These are phyloP conservation scores for Nasua narica DNA, from an alignment of 2,797 vertebrate genomes.

Conservation along the genomic window DNA sequence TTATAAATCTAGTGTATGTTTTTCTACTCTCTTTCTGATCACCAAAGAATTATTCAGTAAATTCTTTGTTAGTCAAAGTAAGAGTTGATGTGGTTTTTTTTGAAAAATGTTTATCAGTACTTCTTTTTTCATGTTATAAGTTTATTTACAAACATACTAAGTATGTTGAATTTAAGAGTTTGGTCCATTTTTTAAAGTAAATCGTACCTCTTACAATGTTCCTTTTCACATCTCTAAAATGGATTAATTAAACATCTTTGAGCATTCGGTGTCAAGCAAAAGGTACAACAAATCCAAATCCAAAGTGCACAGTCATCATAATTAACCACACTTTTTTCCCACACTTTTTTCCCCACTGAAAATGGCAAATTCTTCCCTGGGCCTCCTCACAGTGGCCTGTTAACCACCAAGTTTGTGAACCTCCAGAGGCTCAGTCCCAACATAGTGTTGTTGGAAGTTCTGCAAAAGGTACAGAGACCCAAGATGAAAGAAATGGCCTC, in stretches of 20 bases:
- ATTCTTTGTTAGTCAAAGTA: constrained; percentile 10
- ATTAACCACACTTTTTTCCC: too few species aligned
- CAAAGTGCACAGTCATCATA: not conserved
- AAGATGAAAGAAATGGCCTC: not conserved
- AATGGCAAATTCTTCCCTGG: not conserved
- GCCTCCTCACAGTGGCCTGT: not conserved
- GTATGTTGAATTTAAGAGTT: not conserved
- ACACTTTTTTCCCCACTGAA: not conserved
- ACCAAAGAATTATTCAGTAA: not conserved
- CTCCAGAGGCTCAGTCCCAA: too few species aligned
- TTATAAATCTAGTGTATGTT: not conserved
- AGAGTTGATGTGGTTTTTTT: not conserved
- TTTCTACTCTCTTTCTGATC: not conserved
- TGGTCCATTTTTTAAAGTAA: not conserved
- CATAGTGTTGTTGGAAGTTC: not conserved
- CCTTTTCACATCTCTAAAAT: not conserved
- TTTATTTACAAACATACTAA: not conserved
- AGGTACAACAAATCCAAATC: not conserved
- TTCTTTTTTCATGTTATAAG: not conserved
- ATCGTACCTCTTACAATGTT: not conserved
- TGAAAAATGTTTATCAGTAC: not conserved
- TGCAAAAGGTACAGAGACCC: not conserved
- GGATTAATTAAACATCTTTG: not conserved
- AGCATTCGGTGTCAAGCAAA: not conserved
- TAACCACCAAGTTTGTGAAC: not conserved